A percentile compares a stretch with the other conserved stretches of the same genome.
These are phyloP conservation scores for Siphlonurus alternatus DNA, from an alignment of 2,888 invertebrate genomes.

Conservation along the genomic window DNA sequence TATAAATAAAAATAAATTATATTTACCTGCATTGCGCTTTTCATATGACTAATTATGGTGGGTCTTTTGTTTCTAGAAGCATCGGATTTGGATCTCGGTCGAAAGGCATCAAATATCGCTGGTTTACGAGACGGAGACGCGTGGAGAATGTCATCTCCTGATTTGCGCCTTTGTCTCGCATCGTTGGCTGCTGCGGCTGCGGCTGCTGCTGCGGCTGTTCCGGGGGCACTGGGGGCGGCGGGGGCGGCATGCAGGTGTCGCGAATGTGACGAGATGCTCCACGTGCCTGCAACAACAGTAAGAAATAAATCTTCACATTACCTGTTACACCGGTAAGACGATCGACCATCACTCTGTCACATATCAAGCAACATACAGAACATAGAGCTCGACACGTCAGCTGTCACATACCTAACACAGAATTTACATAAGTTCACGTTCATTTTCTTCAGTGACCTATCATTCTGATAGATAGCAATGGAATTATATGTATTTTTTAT, in stretches of 20 bases:
- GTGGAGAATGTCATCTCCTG: constrained; percentile 22
- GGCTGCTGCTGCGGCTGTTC: constrained; percentile 7
- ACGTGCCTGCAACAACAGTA: constrained; percentile 14
- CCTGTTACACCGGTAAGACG: background rate
- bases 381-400: too few species aligned
- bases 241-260: constrained; percentile 11
- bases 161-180: constrained; percentile 23
- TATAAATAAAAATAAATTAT: background rate
- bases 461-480: too few species aligned
- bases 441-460: too few species aligned
- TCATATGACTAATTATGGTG: constrained; percentile 70
- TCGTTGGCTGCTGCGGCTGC: constrained; percentile 12
- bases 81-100: constrained; percentile 59
- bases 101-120: constrained; percentile 57
- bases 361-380: too few species aligned
- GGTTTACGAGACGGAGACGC: constrained; percentile 53
- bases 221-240: constrained; percentile 8
- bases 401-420: too few species aligned
- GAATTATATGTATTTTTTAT: too few species aligned
- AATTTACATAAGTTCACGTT: too few species aligned
- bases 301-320: background rate
- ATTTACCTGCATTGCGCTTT: constrained; percentile 59
- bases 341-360: too few species aligned
- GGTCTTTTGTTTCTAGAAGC: constrained; percentile 36
- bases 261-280: constrained; percentile 15